Evolutionary conservation across 2,888 invertebrate species (phyloP).

Genomic region (Priocnemis perturbator): DNA sequence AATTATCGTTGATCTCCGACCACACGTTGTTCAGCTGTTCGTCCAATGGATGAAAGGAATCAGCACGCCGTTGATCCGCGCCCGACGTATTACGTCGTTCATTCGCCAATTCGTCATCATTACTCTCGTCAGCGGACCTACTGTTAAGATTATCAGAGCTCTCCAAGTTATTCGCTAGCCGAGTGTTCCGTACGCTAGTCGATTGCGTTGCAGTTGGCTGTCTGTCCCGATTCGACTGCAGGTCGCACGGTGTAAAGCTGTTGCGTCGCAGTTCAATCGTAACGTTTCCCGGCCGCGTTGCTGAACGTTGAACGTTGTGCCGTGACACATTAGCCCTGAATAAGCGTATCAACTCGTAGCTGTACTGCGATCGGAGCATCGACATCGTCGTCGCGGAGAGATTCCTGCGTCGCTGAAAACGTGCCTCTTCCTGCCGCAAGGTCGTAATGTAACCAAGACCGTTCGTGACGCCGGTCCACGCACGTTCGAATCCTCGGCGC

Average conservation of each 20-base stretch:
- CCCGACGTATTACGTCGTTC: conserved; percentile 12
- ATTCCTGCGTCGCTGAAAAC: conserved; percentile 28
- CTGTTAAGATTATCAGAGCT: conserved; percentile 20
- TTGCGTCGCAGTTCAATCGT: conserved; percentile 59
- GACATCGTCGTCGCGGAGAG: conserved; percentile 25
- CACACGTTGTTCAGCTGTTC: conserved; percentile 31
- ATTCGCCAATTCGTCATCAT: conserved; percentile 40
- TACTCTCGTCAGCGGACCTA: conserved; percentile 45
- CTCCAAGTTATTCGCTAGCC: neutral
- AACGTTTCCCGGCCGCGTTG: conserved; percentile 43
- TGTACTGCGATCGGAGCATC: conserved; percentile 14
- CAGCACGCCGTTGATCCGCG: neutral
- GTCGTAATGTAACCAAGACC: conserved; percentile 13
- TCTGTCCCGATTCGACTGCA: conserved; percentile 36
- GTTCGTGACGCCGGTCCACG: conserved; percentile 7
- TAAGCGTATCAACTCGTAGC: neutral
- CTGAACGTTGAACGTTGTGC: conserved; percentile 11
- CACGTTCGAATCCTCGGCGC: conserved; percentile 24
- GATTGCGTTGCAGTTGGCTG: conserved; percentile 26
- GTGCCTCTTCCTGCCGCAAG: conserved; percentile 19
- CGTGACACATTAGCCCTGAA: conserved; percentile 2
- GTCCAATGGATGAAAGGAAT: conserved; percentile 22
- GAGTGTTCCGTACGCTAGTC: conserved; percentile 7
- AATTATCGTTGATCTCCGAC: conserved; percentile 30
- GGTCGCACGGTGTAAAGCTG: conserved; percentile 44